Evolutionary conservation across 2,113 vertebrate species (phyloP), one percentile per base, ranked within the genome.

Genomic region (Ailurus styani): DNA sequence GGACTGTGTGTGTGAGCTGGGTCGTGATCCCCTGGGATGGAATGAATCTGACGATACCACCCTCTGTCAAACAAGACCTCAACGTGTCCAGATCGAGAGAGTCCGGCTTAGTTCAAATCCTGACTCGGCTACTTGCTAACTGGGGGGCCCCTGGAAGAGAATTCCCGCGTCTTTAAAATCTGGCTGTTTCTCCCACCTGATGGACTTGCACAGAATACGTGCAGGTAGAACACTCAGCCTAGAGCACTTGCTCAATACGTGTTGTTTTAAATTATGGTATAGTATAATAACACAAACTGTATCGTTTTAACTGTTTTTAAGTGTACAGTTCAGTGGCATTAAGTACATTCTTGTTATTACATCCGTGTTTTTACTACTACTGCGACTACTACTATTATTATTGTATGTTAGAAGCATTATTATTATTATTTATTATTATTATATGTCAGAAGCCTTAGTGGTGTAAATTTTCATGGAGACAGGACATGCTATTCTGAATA

Each of bases 391-490:
- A 73, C 1, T 45, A 75, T 4, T 29, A 27, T 13, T 25, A 29
- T n/a, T n/a, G n/a, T n/a, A n/a, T n/a, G n/a, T n/a, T n/a, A n/a
- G n/a, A n/a, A n/a, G n/a, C n/a, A n/a, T n/a, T n/a, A n/a, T 7
- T 18, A 50, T 15, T 20, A 3, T 18, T 1, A 23, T 7, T n/a
- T n/a, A n/a, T 7, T 18, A 50, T 15, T 20, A 3, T 18, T 1
- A 23, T 7, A 12, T 10, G 37, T 42, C 45, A 31, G 55, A 91
- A 47, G 37, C 6, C n/a, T 55, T 42, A 5, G n/a, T 1, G 18
- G 77, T 23, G 12, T 42, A 52, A 27, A 15, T 81, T 88, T 78
- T 79, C 29, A 55, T 40, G 23, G 31, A 68, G 55, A 31, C 21
- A 4, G 55, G 64, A 45, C 27, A 7, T 23, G 40, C 20, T 64